Base-by-base conservation (phyloP, 1,140 invertebrate genomes). In the Rhynchophorus ferrugineus region DNA sequence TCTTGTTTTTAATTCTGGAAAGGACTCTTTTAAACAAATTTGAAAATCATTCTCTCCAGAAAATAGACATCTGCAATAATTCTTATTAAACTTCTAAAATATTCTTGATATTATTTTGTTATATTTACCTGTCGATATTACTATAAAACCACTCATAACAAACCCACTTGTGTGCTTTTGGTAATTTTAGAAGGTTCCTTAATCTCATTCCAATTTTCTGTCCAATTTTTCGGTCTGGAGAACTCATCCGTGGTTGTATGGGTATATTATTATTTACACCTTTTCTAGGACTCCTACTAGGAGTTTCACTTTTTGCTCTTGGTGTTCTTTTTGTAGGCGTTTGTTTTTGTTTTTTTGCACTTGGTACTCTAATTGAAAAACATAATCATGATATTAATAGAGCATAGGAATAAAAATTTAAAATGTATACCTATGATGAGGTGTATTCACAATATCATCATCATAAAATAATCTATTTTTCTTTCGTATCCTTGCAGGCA, bases 71-170 rank as follows among this genome's bases (percentile, higher is more conserved):
- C 51, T 54, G 16, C 16, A 50, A 54, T 7, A 37, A n/a, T 1
- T 6, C 6, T 16, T 24, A 45, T 22, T 19, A 43, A 3, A 14
- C 11, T 17, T 2, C 3, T 11, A n/a, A 11, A 19, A 11, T 39
- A 22, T 34, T 33, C 16, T 6, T 17, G 34, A 14, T 34, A 34
- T 3, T 18, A 33, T 18, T 24, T 45, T 8, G 8, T 21, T 22
- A 39, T 41, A 44, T n/a, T 42, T 54, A 54, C 65, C 88, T 91
- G 70, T 98, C 95, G 60, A 98, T 87, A 67, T 96, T 97, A 61
- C 94, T 98, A 69, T 98, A 99, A 74, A 99, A 99, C 85, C 94
- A 98, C 70, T 99, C 96, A 72, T 94, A 97, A 68, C 92, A 97
- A 1, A 98, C 93, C 93, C 94, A 99, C 75, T 95, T 95, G 70